These are phyloP conservation scores for Philhelius pedissequus DNA, from an alignment of 2,888 invertebrate genomes.

Conservation along the genomic window DNA sequence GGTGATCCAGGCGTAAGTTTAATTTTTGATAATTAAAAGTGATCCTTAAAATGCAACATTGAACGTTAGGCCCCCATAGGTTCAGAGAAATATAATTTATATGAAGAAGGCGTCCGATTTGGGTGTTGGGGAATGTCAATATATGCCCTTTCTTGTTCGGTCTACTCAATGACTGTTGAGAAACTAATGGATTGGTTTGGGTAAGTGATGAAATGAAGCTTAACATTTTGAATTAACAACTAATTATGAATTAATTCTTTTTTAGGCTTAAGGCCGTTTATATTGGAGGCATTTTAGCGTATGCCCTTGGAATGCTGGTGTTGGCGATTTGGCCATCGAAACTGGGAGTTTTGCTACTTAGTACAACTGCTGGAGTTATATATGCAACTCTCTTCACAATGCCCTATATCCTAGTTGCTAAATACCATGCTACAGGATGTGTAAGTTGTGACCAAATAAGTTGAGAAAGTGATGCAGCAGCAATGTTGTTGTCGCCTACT, in stretches of 20 bases:
- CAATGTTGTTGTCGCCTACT: no score
- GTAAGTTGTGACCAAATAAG: slow-evolving; percentile 75
- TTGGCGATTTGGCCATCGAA: slow-evolving; percentile 78
- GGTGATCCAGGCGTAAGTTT: slow-evolving; percentile 80
- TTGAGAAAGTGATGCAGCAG: no score
- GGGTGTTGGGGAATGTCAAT: slow-evolving; percentile 79
- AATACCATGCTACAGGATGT: slow-evolving; percentile 78
- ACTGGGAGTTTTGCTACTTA: slow-evolving; percentile 77
- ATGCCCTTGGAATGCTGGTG: slow-evolving; percentile 78
- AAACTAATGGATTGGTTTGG: slow-evolving; percentile 77
- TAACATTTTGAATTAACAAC: not conserved
- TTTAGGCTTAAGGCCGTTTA: slow-evolving; percentile 76
- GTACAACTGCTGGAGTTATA: slow-evolving; percentile 78
- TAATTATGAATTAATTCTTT: not conserved
- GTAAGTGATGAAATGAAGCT: slow-evolving; percentile 69
- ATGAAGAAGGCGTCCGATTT: slow-evolving; percentile 78
- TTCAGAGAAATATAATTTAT: slow-evolving; percentile 71
- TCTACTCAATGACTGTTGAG: slow-evolving; percentile 77
- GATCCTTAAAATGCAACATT: no score
- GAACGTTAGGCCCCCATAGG: slow-evolving; percentile 72
- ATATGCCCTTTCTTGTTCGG: slow-evolving; percentile 78
- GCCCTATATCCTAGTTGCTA: slow-evolving; percentile 78
- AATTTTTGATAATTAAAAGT: not conserved
- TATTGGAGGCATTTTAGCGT: slow-evolving; percentile 76
- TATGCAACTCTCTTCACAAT: slow-evolving; percentile 79